Evolutionary conservation across 1,140 invertebrate species (phyloP), one percentile per base, ranked within the genome.

Genomic region (Anoplolepis gracilipes): DNA sequence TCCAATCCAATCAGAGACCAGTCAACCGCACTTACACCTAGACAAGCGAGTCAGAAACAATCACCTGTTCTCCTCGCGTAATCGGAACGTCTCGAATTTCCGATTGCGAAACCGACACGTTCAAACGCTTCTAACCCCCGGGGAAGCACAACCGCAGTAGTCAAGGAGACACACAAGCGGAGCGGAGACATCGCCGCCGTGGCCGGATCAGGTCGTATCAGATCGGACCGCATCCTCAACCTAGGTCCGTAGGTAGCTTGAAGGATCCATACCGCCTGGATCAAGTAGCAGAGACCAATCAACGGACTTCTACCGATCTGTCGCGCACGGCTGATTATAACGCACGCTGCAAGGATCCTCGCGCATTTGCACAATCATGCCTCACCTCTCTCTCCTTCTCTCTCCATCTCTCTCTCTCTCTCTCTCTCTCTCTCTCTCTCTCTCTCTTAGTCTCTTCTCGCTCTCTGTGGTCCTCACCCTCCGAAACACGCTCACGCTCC

Each of bases 221-320:
- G 69, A 85, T 72, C 78, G 67, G 78, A 69, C 62, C 49, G 62
- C 62, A 36, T 82, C 53, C 67, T 57, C 82, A 55, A 77, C 78
- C 46, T 64, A 42, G 42, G 33, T 81, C 73, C 13, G 64, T 16
- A 65, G 78, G 25, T 65, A 19, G 76, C 73, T 84, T 36, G 19
- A 82, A 90, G 88, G 67, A 73, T 82, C 67, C 59, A 82, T 59
- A 81, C 73, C 46, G 16, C 4, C 67, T 62, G 92, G 91, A 92
- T 94, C 92, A 90, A 93, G 91, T 92, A 88, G 90, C 91, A 89
- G 90, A 91, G 90, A 92, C 91, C 91, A 93, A 94, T 94, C 93
- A 93, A 90, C 87, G 91, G 91, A 94, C 92, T 94, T 93, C 93
- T 93, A 93, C 86, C 86, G 92, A 94, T 92, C 88, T 86, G 62